Conservation (phyloP, 2,113 vertebrate species). For the Tretioscincus oriximinensis region DNA sequence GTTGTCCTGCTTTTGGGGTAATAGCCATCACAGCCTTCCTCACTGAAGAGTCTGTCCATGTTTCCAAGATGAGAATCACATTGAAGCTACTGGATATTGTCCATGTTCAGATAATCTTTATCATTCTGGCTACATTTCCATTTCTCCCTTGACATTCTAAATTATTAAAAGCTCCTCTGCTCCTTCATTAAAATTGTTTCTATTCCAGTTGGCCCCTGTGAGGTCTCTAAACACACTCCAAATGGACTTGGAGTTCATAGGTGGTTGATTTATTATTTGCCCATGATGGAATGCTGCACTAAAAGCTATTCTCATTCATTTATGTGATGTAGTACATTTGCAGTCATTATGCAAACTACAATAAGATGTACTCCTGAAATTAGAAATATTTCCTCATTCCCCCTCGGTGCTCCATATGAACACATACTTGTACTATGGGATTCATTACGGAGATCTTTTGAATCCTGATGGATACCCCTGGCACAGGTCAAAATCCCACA, state of each 20-base stretch:
- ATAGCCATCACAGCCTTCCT: background rate
- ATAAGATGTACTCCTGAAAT: slow-evolving; percentile 50
- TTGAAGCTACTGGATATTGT: slow-evolving; percentile 25
- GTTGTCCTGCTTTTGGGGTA: background rate
- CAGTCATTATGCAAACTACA: slow-evolving; percentile 56
- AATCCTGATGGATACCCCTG: slow-evolving; percentile 11
- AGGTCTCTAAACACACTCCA: slow-evolving; percentile 56
- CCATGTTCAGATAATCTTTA: slow-evolving; percentile 37
- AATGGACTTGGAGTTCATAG: slow-evolving; percentile 59
- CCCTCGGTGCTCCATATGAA: slow-evolving; percentile 24
- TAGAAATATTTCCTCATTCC: slow-evolving; percentile 53
- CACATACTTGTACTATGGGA: slow-evolving; percentile 25
- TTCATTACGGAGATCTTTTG: slow-evolving; percentile 36
- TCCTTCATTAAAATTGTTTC: slow-evolving; percentile 60
- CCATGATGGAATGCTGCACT: slow-evolving; percentile 52
- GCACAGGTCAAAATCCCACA: slow-evolving; percentile 18
- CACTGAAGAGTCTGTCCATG: background rate
- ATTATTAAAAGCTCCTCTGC: slow-evolving; percentile 55
- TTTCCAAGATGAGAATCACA: background rate
- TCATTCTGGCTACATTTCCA: slow-evolving; percentile 51
- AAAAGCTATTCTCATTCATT: slow-evolving; percentile 62
- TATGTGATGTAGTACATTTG: slow-evolving; percentile 46
- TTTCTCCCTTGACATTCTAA: slow-evolving; percentile 46
- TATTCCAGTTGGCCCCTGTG: slow-evolving; percentile 49
- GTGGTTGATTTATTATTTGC: slow-evolving; percentile 67